These are phyloP conservation scores for Synergus laeviventris DNA, from an alignment of 2,888 invertebrate species.

Conservation along the genomic window DNA sequence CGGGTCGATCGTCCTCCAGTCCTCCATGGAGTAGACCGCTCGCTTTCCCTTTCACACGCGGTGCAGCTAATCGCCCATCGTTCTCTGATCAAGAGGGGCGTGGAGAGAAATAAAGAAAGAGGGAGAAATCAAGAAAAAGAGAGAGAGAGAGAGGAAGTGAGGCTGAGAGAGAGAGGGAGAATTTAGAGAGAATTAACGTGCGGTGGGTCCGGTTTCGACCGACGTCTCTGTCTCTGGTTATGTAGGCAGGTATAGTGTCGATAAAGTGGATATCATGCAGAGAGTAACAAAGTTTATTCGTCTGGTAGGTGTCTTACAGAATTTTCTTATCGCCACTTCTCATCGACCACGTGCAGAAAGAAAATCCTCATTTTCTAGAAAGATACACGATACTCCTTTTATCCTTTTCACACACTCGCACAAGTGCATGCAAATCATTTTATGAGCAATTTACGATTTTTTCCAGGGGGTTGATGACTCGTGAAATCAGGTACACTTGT, in stretches of 20 bases:
- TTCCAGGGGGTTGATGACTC: too few relatives aligned
- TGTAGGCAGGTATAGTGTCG: conserved; percentile 33
- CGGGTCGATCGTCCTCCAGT: conserved; percentile 66
- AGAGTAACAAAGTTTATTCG: conserved; percentile 27
- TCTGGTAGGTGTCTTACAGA: conserved; percentile 38
- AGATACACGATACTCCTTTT: conserved; percentile 39
- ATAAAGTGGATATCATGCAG: conserved; percentile 20
- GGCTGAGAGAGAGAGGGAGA: conserved; percentile 48
- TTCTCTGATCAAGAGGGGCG: conserved; percentile 64
- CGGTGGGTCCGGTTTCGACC: conserved; percentile 52
- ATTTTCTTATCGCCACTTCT: conserved; percentile 38
- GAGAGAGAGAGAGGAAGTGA: conserved; percentile 44
- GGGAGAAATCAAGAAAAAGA: conserved; percentile 43
- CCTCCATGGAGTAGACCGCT: conserved; percentile 61
- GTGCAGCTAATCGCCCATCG: conserved; percentile 71
- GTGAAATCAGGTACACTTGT: too few relatives aligned
- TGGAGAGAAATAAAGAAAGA: conserved; percentile 52
- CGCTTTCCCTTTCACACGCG: conserved; percentile 75
- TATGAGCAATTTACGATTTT: conserved; percentile 24
- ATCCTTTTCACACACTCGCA: conserved; percentile 5
- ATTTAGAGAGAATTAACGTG: conserved; percentile 52
- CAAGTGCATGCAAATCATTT: conserved; percentile 19
- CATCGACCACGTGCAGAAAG: conserved; percentile 32
- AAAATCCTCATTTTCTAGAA: conserved; percentile 38
- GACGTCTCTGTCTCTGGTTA: conserved; percentile 45